Conservation (phyloP, 2,888 invertebrate species). For the Platycheirus albimanus region DNA sequence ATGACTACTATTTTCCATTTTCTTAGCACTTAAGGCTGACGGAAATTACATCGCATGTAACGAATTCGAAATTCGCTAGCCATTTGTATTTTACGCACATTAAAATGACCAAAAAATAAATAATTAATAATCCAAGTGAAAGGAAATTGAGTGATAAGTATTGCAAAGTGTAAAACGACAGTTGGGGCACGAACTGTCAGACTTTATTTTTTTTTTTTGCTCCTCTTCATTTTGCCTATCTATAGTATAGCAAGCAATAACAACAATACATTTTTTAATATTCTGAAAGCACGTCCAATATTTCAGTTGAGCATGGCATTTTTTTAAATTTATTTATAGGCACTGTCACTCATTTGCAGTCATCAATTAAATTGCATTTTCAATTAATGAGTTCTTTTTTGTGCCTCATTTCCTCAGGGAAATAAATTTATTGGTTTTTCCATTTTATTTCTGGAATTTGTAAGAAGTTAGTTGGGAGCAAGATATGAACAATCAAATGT, state of each 20-base stretch:
- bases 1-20: no score
- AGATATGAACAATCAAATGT: no score
- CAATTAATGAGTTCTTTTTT: constrained; percentile 41
- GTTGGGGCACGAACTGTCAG: neutral
- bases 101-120: no score
- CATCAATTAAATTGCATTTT: constrained; percentile 29
- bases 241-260: neutral
- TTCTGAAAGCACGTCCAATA: constrained; percentile 56
- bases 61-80: no score
- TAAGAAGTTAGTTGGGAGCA: no score
- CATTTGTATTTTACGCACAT: no score
- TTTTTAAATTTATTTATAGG: constrained; percentile 29
- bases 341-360: constrained; percentile 12
- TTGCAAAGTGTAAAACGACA: neutral
- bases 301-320: constrained; percentile 34
- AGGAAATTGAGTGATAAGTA: neutral
- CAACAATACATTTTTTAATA: constrained; percentile 33
- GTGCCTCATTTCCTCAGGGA: constrained; percentile 31
- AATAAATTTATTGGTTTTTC: constrained; percentile 9
- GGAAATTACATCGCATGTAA: no score
- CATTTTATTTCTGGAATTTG: constrained; percentile 13
- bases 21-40: no score
- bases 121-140: neutral
- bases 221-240: neutral
- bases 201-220: no score